Evolutionary conservation across 2,888 invertebrate species (phyloP).

Genomic region (Lissocephala sabroskyi): DNA sequence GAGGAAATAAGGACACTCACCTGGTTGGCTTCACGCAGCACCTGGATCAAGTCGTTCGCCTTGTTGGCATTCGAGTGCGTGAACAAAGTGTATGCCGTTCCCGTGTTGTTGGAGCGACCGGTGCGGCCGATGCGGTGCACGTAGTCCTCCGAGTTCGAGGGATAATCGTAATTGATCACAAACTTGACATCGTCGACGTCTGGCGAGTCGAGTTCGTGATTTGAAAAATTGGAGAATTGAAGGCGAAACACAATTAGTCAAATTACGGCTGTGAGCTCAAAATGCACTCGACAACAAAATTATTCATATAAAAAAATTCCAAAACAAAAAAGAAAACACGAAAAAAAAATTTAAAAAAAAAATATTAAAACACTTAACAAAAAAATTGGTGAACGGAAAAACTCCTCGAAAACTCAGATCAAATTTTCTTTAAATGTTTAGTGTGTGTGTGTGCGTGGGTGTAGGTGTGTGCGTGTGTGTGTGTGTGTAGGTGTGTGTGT

Average conservation of each 20-base stretch:
- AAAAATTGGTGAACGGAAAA: slow-evolving; percentile 24
- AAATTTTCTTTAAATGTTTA: slow-evolving; percentile 26
- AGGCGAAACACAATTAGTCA: slow-evolving; percentile 40
- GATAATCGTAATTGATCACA: slow-evolving; percentile 99
- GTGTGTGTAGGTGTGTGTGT: slow-evolving; percentile 1
- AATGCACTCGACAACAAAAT: too few species aligned
- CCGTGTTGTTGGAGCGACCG: slow-evolving; percentile 92
- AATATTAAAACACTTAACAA: slow-evolving; percentile 16
- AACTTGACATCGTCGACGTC: slow-evolving; percentile 99
- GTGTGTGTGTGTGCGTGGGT: slow-evolving; percentile 4
- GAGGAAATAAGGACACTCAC: slow-evolving; percentile 59
- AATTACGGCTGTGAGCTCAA: too few species aligned
- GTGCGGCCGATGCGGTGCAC: slow-evolving; percentile 95
- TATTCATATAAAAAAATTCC: too few species aligned
- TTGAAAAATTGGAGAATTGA: slow-evolving; percentile 59
- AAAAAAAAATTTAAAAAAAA: slow-evolving; percentile 8
- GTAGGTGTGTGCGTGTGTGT: neutral
- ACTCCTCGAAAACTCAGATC: slow-evolving; percentile 39
- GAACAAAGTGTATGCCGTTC: slow-evolving; percentile 97
- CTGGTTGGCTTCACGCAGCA: slow-evolving; percentile 95
- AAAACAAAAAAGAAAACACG: slow-evolving; percentile 11
- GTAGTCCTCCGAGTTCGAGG: slow-evolving; percentile 97
- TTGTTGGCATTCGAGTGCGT: slow-evolving; percentile 92
- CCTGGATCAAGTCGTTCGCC: slow-evolving; percentile 92
- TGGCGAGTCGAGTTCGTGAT: slow-evolving; percentile 71